Evolutionary conservation across 2,113 vertebrate genomes (phyloP).

Genomic region (Hippocampus zosterae): DNA sequence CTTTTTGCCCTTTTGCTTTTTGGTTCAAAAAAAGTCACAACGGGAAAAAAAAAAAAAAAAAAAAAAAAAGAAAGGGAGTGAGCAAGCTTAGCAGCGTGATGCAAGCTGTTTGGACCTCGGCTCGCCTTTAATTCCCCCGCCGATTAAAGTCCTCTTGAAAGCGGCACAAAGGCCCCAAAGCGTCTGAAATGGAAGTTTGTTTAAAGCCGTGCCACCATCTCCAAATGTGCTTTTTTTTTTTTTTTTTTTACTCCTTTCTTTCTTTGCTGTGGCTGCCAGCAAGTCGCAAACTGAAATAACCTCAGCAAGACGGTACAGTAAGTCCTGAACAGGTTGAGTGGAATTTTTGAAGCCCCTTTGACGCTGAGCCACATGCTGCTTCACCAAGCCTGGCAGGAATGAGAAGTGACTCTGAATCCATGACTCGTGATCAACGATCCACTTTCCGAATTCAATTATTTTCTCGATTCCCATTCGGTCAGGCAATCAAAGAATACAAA

Average conservation of each 20-base stretch:
- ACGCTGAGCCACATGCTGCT: neutral
- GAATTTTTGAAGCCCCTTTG: neutral
- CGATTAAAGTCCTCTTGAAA: conserved; percentile 7
- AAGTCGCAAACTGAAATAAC: neutral
- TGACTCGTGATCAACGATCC: neutral
- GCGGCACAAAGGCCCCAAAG: conserved; percentile 4
- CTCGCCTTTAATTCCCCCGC: neutral
- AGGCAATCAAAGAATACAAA: too few relatives aligned
- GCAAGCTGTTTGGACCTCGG: conserved; percentile 1
- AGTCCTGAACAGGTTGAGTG: neutral
- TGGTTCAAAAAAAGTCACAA: neutral
- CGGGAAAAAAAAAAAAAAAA: too few relatives aligned
- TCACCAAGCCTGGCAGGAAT: neutral
- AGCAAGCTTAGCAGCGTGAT: neutral
- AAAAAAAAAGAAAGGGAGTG: neutral
- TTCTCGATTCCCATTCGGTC: too few relatives aligned
- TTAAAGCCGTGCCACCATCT: neutral
- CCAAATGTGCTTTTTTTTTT: neutral
- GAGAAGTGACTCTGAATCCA: neutral
- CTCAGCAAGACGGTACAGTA: neutral
- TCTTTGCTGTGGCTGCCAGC: neutral
- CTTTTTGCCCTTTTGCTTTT: neutral
- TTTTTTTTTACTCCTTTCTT: too few relatives aligned
- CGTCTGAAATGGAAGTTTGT: conserved; percentile 5
- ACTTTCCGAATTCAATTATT: neutral